These are phyloP conservation scores for Acestrorhynchus altus DNA, from an alignment of 2,797 vertebrate species.

Conservation along the genomic window DNA sequence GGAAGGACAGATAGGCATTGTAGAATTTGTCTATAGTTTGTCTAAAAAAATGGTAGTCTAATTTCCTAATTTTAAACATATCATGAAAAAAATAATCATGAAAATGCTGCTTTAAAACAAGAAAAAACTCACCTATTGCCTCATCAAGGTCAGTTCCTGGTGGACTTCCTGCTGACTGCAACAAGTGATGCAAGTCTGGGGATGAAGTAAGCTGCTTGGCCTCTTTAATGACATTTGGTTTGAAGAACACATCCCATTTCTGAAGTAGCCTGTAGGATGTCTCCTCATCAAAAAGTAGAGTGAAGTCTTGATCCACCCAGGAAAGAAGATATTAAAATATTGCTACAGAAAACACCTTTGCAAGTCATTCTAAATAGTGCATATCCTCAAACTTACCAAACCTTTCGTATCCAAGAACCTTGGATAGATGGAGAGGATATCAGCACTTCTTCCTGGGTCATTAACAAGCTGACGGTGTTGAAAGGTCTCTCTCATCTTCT, in stretches of 20 bases:
- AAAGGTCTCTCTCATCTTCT: constrained; percentile 62
- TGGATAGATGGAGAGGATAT: constrained; percentile 44
- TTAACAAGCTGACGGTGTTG: constrained; percentile 49
- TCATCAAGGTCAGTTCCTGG: constrained; percentile 48
- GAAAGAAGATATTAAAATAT: constrained; percentile 30
- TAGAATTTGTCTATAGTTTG: not conserved
- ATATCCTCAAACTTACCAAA: constrained; percentile 51
- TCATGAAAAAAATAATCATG: constrained; percentile 2
- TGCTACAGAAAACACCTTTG: not conserved
- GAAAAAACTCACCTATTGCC: constrained; percentile 41
- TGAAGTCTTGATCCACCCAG: constrained; percentile 61
- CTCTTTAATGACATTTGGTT: constrained; percentile 58
- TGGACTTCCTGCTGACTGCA: constrained; percentile 48
- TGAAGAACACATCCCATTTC: constrained; percentile 57
- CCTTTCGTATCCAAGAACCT: constrained; percentile 54
- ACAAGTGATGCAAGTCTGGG: constrained; percentile 48
- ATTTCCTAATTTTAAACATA: not conserved
- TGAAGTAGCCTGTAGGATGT: constrained; percentile 53
- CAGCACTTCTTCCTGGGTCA: constrained; percentile 41
- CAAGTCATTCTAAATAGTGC: constrained; percentile 29
- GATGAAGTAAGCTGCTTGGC: constrained; percentile 51
- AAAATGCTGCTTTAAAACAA: constrained; percentile 14
- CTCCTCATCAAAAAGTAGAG: constrained; percentile 56
- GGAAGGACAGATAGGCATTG: not conserved
- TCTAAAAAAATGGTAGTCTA: not conserved